Conservation (phyloP, 2,113 vertebrate species). For the Coptodon bakossiorum region DNA sequence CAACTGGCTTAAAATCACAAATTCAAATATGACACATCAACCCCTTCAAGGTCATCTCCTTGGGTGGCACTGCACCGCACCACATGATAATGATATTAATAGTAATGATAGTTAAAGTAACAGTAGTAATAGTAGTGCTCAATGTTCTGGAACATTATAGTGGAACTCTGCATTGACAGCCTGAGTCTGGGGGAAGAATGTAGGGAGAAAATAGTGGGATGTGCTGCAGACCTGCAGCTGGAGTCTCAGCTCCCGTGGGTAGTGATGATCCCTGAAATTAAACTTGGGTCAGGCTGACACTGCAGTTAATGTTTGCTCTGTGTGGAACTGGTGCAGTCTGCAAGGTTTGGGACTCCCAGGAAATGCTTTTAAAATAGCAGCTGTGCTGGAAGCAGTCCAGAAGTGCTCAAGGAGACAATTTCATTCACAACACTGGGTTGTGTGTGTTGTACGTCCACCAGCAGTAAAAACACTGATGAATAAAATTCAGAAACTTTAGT, state of each 20-base stretch:
- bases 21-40: background rate
- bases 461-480: background rate
- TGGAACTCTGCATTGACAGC: background rate
- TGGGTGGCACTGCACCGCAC: background rate
- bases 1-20: background rate
- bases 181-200: background rate
- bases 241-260: background rate
- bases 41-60: background rate
- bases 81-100: background rate
- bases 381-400: background rate
- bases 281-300: background rate
- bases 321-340: background rate
- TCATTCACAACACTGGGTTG: background rate
- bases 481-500: fast-evolving
- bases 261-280: background rate
- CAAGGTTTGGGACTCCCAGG: background rate
- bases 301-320: background rate
- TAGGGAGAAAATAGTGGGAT: background rate
- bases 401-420: background rate
- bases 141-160: background rate
- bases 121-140: background rate
- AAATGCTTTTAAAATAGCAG: background rate
- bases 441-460: fast-evolving
- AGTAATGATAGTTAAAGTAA: background rate
- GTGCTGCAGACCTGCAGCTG: background rate